These are phyloP conservation scores for Drosophila miranda DNA, from an alignment of 1,140 invertebrate genomes.

Conservation along the genomic window DNA sequence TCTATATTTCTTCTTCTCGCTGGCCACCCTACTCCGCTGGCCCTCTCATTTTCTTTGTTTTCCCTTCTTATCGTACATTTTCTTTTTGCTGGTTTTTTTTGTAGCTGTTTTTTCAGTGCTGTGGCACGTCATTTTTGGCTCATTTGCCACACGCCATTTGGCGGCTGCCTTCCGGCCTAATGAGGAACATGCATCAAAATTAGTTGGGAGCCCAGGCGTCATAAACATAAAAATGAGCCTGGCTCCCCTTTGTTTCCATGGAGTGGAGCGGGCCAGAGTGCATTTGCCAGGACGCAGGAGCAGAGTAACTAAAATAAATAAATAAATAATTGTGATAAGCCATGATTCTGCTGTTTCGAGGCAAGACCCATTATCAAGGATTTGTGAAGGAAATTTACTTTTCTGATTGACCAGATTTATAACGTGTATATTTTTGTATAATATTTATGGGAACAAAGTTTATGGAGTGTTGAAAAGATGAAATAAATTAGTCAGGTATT, in stretches of 20 bases:
- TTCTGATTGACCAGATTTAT: conserved; percentile 16
- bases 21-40: conserved; percentile 7
- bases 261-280: too few relatives aligned
- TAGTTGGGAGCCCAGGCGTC: conserved; percentile 40
- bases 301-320: conserved; percentile 64
- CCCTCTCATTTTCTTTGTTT: conserved; percentile 28
- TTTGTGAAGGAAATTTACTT: conserved; percentile 15
- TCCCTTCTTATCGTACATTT: conserved; percentile 40
- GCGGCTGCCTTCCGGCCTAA: conserved; percentile 43
- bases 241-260: conserved; percentile 18
- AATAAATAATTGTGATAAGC: conserved; percentile 70
- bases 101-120: neutral
- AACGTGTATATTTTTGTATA: too few relatives aligned
- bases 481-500: too few relatives aligned
- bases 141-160: conserved; percentile 61
- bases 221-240: conserved; percentile 58
- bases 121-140: conserved; percentile 48
- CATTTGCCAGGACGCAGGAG: neutral
- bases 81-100: conserved; percentile 9
- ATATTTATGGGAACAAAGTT: too few relatives aligned
- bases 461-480: too few relatives aligned
- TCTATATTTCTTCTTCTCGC: conserved; percentile 55
- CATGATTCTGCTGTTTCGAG: conserved; percentile 32
- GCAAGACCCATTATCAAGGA: conserved; percentile 23
- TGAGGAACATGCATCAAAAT: conserved; percentile 74